Base-by-base conservation (phyloP, 64 coral and sea anemone species). In the Platygyra sinensis region DNA sequence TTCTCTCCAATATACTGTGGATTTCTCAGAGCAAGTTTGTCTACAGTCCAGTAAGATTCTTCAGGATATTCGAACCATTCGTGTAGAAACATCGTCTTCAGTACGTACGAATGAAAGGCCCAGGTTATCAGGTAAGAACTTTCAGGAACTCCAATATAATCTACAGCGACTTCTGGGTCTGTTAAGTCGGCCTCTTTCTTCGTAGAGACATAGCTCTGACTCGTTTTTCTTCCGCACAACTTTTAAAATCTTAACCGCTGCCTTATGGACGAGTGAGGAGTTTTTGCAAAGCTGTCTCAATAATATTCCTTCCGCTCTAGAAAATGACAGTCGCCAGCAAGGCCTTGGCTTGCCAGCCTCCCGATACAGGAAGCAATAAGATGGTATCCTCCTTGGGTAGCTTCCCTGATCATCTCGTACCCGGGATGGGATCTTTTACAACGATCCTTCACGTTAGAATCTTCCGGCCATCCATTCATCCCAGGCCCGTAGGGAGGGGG, bases 81-180 rank as follows among this genome's bases (percentile, higher is more conserved):
- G 24, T 93, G 91, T 50, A 93, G 80, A 73, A 93, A 93, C 91
- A 88, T 93, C 5, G 91, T 93, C 91, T 88, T 93, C 50, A 93
- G 69, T 2, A 93, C 76, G 46, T 93, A 93, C 15, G 91, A 92
- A 72, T 86, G 90, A n/a, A 92, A 92, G 27, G 72, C 85, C 91
- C 91, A 93, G 16, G 30, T 87, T 7, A 93, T 30, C 8, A 52
- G 39, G 17, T 82, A 93, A 0, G 91, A 93, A 6, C 42, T 46
- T 46, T 46, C 42, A 46, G 42, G 42, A 46, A 46, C 42, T 46
- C 42, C 5, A 0, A 46, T 4, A 46, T 46, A 46, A 6, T 46
- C 42, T 39, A 39, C 2, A 39, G 5, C 38, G 38, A 39, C 38
- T 46, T 50, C 27, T 46, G 42, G 7, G 42, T 39, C 38, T 3